Conservation (phyloP, 2,888 invertebrate species). For the Teinopalpus imperialis region DNA sequence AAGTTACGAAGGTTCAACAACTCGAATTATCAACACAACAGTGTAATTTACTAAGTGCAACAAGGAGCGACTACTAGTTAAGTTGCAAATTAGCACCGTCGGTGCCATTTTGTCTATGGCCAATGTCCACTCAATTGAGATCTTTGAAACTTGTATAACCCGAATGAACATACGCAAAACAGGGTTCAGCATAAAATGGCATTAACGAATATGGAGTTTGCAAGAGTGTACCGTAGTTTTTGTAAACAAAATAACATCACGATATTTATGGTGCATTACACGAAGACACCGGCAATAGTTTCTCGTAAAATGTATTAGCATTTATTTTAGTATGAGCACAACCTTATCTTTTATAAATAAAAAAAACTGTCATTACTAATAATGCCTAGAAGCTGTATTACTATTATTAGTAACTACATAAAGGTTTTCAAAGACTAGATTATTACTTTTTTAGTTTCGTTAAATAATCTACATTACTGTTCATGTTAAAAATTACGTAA, state of each 20-base stretch:
- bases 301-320: conserved; percentile 20
- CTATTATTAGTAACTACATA: too few species aligned
- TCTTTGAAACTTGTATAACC: conserved; percentile 34
- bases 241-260: conserved; percentile 43
- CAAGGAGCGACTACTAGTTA: conserved; percentile 17
- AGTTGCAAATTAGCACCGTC: conserved; percentile 19
- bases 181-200: conserved; percentile 17
- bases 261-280: conserved; percentile 35
- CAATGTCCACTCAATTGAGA: conserved; percentile 11
- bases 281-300: conserved; percentile 4
- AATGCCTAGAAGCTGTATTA: too few species aligned
- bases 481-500: not conserved
- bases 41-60: conserved; percentile 13
- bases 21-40: too few species aligned
- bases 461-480: too few species aligned
- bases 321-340: too few species aligned
- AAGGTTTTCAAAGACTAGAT: too few species aligned
- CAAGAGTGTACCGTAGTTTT: conserved; percentile 30
- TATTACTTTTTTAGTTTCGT: too few species aligned
- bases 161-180: conserved; percentile 14
- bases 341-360: too few species aligned
- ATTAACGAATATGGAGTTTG: conserved; percentile 23
- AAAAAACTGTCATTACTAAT: too few species aligned
- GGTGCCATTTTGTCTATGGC: conserved; percentile 37
- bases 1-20: too few species aligned